These are phyloP conservation scores for Todiramphus saurophagus DNA, from an alignment of 2,113 vertebrate genomes.

Conservation along the genomic window DNA sequence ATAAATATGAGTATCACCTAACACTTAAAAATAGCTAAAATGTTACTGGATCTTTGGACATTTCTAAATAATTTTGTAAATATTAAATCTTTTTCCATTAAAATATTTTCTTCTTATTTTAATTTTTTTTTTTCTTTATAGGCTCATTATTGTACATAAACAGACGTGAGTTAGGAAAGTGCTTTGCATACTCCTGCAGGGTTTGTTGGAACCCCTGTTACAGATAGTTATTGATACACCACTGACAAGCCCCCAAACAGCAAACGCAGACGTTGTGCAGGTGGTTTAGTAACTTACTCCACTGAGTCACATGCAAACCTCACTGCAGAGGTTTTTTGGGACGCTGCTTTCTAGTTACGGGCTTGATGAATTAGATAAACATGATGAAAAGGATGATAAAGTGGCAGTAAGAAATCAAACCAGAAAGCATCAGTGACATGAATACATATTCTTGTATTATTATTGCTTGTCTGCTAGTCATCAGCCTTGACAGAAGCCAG, in stretches of 20 bases:
- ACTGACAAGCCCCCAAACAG: accelerated
- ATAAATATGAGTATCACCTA: not conserved
- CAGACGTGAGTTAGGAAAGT: not conserved
- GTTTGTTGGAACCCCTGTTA: not conserved
- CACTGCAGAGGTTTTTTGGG: not conserved
- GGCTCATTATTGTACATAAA: not conserved
- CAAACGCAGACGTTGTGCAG: not conserved
- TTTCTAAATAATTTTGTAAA: not conserved
- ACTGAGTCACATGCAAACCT: not conserved
- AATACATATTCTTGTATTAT: not conserved
- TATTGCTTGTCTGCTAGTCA: not conserved
- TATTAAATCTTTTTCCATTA: not conserved
- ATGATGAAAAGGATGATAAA: not conserved
- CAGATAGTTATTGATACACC: not conserved
- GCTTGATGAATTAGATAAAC: not conserved
- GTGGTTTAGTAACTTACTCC: not conserved
- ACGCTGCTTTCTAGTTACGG: not conserved
- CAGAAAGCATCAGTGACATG: not conserved
- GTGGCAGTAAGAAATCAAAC: not conserved
- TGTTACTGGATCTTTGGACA: not conserved
- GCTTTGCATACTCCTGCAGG: not conserved
- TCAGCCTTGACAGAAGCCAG: not conserved
- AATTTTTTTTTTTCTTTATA: not conserved
- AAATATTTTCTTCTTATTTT: not conserved
- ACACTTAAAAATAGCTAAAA: not conserved